Evolutionary conservation across 2,888 invertebrate species (phyloP), one percentile per base, ranked within the genome.

Genomic region (Plagiodera versicolora): DNA sequence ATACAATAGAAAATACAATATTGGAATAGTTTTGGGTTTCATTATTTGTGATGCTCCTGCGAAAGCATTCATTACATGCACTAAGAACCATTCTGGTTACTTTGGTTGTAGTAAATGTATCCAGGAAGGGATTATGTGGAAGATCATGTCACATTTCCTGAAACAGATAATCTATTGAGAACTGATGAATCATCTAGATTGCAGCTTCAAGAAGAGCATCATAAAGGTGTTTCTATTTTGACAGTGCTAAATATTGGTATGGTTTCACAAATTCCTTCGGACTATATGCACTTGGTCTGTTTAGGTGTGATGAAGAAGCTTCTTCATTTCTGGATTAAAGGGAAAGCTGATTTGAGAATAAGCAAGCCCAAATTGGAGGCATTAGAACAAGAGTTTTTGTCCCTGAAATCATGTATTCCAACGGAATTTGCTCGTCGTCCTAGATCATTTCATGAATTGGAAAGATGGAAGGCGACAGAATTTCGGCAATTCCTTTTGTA

Each of bases 21-120:
- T n/a, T 1, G 56, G 46, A 4, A n/a, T 56, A 14, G 10, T 11
- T n/a, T 56, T 17, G 9, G 11, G 11, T 2, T 1, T 2, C 17
- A 14, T 68, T 18, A 60, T 69, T 44, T 74, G 69, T 67, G 71
- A 74, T 68, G 66, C 70, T 5, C 71, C 71, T 16, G 71, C 70
- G 6, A 67, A 60, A 54, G 53, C 70, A 6, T 72, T 56, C 59
- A 45, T 73, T 17, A 60, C 58, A 48, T 45, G 48, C 60, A 48
- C 59, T 52, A 51, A 70, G 66, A 24, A 55, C 14, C 70, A 72
- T 52, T 66, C 64, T 32, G 70, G 70, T 10, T 72, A 71, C 59
- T 68, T 63, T 58, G 64, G 68, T 6, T 71, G 72, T 52, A 45
- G 50, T 3, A 70, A 69, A 67, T 72, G 70, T 57, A 61, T 65